Evolutionary conservation across 2,797 vertebrate species (phyloP).

Genomic region (Thaleichthys pacificus): DNA sequence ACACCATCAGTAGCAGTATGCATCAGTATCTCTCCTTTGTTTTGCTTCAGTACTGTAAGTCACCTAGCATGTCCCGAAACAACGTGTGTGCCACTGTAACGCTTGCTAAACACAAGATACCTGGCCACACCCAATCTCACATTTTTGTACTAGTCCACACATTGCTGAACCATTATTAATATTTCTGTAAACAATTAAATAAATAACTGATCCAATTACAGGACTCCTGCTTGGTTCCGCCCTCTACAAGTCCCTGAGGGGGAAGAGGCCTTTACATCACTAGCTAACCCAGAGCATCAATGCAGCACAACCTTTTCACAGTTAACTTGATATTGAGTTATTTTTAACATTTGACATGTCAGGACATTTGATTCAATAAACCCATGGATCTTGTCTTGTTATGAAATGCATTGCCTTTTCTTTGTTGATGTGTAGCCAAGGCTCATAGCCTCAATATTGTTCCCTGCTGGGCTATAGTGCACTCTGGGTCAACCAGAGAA

Average conservation of each 20-base stretch:
- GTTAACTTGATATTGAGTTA: not conserved
- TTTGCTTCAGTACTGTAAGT: constrained; percentile 10
- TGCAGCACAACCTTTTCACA: constrained; percentile 2
- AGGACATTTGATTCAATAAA: not conserved
- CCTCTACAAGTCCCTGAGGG: not conserved
- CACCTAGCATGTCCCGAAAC: constrained; percentile 12
- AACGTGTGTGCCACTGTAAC: not conserved
- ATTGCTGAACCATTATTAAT: constrained; percentile 6
- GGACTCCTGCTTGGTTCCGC: not conserved
- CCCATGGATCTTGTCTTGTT: not conserved
- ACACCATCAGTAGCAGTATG: not conserved
- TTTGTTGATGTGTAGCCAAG: not conserved
- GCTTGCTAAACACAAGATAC: constrained; percentile 14
- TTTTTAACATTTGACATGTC: not conserved
- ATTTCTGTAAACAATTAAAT: not conserved
- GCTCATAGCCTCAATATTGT: not conserved
- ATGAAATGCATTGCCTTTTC: not conserved
- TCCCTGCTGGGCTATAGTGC: not conserved
- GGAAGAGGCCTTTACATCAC: not conserved
- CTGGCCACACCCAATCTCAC: not conserved
- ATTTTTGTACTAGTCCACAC: constrained; percentile 1
- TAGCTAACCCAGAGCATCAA: not conserved
- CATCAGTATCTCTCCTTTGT: not conserved
- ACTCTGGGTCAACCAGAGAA: not conserved
- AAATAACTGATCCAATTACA: constrained; percentile 6